Evolutionary conservation across 2,888 invertebrate genomes (phyloP).

Genomic region (Cephus runcator): DNA sequence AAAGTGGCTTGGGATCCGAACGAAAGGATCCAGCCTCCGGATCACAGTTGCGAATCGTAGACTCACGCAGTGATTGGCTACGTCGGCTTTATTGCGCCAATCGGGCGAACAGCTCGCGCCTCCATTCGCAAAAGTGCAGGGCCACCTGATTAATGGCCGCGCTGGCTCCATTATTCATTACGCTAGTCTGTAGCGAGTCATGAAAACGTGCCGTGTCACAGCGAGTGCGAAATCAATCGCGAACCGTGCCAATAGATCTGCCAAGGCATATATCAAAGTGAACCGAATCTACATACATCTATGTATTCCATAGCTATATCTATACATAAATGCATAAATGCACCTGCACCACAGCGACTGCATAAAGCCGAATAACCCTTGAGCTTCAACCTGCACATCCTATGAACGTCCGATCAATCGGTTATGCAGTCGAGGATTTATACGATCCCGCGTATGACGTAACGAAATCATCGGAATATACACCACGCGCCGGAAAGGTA

Average conservation of each 20-base stretch:
- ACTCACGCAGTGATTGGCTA: background rate
- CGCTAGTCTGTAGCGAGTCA: slow-evolving; percentile 34
- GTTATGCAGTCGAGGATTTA: background rate
- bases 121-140: slow-evolving; percentile 4
- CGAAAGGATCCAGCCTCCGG: background rate
- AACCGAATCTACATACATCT: background rate
- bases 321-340: slow-evolving; percentile 6
- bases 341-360: slow-evolving; percentile 15
- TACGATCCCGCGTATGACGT: background rate
- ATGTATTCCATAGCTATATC: background rate
- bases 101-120: slow-evolving; percentile 8
- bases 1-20: background rate
- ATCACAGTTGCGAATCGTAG: background rate
- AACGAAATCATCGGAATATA: background rate
- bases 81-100: slow-evolving; percentile 3
- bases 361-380: slow-evolving; percentile 2
- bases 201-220: slow-evolving; percentile 36
- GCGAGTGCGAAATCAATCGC: slow-evolving; percentile 44
- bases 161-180: slow-evolving; percentile 41
- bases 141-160: slow-evolving; percentile 32
- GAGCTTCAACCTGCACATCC: background rate
- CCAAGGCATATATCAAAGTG: background rate
- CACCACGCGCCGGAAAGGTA: background rate
- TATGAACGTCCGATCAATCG: background rate
- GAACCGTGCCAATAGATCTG: slow-evolving; percentile 1